phyloP scores from a whole-genome alignment of 2,113 vertebrate species.

The Callopanchax toddi region DNA sequence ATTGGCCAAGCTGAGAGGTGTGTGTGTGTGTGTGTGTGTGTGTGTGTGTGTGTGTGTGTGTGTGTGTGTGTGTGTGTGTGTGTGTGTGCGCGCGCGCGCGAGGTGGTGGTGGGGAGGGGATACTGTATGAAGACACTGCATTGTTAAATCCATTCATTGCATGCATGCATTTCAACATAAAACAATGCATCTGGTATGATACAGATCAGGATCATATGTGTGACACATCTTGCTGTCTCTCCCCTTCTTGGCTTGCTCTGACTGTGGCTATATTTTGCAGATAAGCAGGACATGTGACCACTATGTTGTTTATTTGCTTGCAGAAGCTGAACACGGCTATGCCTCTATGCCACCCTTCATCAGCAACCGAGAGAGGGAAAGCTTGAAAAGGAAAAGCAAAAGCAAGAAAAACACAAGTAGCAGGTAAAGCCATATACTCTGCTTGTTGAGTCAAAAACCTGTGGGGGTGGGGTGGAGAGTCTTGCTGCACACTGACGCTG shows the following conservation, averaged over 20 bases:
- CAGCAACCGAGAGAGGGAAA: constrained; percentile 86
- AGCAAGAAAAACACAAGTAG: constrained; percentile 89
- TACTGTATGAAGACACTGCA: constrained; percentile 44
- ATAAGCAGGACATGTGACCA: constrained; percentile 50
- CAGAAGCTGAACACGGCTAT: constrained; percentile 96
- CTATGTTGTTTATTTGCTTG: constrained; percentile 69
- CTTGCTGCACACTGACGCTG: neutral
- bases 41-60: constrained; percentile 40
- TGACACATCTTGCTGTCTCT: constrained; percentile 4
- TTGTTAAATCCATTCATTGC: constrained; percentile 21
- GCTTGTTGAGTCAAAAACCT: constrained; percentile 8
- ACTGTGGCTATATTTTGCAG: constrained; percentile 33
- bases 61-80: constrained; percentile 41
- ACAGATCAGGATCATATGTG: constrained; percentile 2
- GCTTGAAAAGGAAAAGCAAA: constrained; percentile 88
- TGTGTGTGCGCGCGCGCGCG: too few species aligned
- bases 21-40: constrained; percentile 35
- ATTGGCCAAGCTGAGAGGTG: constrained; percentile 72
- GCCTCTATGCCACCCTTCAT: constrained; percentile 91
- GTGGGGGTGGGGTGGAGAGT: neutral
- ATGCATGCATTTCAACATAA: neutral
- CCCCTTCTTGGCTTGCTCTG: neutral
- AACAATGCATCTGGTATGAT: constrained; percentile 5
- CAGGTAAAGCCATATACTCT: constrained; percentile 81
- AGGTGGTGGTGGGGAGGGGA: constrained; percentile 44